Evolutionary conservation across 2,888 invertebrate genomes (phyloP).

Genomic region (Clitarchus hookeri): DNA sequence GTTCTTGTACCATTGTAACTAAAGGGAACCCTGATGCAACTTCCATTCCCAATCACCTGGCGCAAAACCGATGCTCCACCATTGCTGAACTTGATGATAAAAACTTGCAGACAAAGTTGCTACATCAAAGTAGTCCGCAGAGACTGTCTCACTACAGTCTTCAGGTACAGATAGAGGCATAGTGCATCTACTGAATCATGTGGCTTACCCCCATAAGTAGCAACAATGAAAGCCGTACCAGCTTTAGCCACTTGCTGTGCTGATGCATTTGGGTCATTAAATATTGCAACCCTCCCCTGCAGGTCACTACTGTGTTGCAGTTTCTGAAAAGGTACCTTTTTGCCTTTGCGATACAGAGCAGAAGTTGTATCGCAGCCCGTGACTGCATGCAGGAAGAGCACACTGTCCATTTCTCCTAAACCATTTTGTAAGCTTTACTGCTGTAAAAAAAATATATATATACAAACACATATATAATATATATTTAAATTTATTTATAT

Average conservation of each 20-base stretch:
- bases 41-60: conserved; percentile 15
- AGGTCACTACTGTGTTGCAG: neutral
- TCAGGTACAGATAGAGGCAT: neutral
- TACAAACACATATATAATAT: too few species aligned
- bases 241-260: neutral
- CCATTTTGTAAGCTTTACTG: neutral
- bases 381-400: neutral
- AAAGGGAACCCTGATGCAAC: neutral
- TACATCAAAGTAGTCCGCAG: neutral
- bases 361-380: neutral
- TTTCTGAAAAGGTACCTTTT: neutral
- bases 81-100: neutral
- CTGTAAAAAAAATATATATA: too few species aligned
- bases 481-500: too few species aligned
- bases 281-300: neutral
- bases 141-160: neutral
- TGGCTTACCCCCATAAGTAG: neutral
- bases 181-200: neutral
- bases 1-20: neutral
- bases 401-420: neutral
- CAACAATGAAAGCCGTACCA: neutral
- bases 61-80: neutral
- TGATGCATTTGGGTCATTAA: neutral
- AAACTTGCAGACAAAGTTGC: neutral
- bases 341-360: neutral